Evolutionary conservation across 2,113 vertebrate genomes (phyloP), one percentile per base, ranked within the genome.

Genomic region (Astur gentilis): DNA sequence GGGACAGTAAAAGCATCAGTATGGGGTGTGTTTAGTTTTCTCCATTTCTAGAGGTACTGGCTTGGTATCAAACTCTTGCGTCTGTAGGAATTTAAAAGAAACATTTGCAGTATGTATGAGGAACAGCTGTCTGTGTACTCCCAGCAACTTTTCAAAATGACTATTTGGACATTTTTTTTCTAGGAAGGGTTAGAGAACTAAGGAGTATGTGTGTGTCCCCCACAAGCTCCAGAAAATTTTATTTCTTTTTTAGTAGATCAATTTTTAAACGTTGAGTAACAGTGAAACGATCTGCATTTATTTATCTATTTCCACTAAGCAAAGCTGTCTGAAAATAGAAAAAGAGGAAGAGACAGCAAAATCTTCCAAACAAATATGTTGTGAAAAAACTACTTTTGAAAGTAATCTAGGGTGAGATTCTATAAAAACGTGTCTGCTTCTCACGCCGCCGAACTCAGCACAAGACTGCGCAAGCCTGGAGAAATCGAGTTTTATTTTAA

Each of bases 21-120:
- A 97, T 97, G 98, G 98, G 98, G 98, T 97, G 96, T 98, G 97
- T 98, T 98, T 98, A 96, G 97, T 93, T 98, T 98, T 98, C 97
- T 97, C 96, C 97, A 22, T 98, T 98, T 98, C 97, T 97, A 97
- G 98, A 98, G 97, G 96, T 97, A 97, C 97, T 98, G 98, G 98
- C 98, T 97, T 89, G 19, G 88, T 97, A 97, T 98, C 98, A 98
- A 98, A 96, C 97, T 97, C 97, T 97, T 96, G 96, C 93, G 97
- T 98, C 97, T 60, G 66, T 94, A 98, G 98, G 98, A 98, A 98
- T 98, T 98, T 97, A 97, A 98, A 98, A 98, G 98, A 98, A 98
- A 98, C 98, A 98, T 98, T 98, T 97, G 96, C 97, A 98, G 97
- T 98, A 98, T 98, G 98, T 98, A 98, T 98, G 98, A 98, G 98